phyloP scores from a whole-genome alignment of 2,113 vertebrate species.

The Atherinomorus stipes region DNA sequence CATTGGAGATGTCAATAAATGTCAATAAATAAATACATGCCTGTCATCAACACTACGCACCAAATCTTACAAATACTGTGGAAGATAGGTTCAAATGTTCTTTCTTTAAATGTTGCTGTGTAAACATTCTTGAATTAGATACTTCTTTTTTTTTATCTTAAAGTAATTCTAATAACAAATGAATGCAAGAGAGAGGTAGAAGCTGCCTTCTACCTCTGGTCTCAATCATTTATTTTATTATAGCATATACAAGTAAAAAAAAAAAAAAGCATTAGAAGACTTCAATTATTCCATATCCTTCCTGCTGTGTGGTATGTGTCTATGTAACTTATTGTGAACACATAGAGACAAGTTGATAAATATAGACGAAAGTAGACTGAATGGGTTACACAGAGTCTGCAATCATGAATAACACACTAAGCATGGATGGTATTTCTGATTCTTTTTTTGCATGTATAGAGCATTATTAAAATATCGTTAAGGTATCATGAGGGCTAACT shows the following conservation, averaged over 20 bases:
- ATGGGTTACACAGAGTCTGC: neutral
- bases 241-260: too few relatives aligned
- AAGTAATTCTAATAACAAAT: neutral
- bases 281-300: too few relatives aligned
- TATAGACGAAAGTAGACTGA: conserved; percentile 61
- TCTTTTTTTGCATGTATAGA: conserved; percentile 11
- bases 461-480: conserved; percentile 8
- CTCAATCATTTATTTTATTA: too few relatives aligned
- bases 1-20: too few relatives aligned
- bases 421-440: neutral
- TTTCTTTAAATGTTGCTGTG: neutral
- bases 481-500: neutral
- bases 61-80: too few relatives aligned
- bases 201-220: too few relatives aligned
- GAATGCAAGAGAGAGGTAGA: too few relatives aligned
- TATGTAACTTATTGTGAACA: conserved; percentile 49
- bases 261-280: too few relatives aligned
- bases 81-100: neutral
- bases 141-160: neutral
- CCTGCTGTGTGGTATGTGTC: conserved; percentile 26
- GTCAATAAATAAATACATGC: too few relatives aligned
- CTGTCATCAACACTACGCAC: too few relatives aligned
- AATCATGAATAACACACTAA: conserved; percentile 14
- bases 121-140: neutral
- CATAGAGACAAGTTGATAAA: conserved; percentile 40